These are phyloP conservation scores for Melieria crassipennis DNA, from an alignment of 2,888 invertebrate genomes.

Conservation along the genomic window DNA sequence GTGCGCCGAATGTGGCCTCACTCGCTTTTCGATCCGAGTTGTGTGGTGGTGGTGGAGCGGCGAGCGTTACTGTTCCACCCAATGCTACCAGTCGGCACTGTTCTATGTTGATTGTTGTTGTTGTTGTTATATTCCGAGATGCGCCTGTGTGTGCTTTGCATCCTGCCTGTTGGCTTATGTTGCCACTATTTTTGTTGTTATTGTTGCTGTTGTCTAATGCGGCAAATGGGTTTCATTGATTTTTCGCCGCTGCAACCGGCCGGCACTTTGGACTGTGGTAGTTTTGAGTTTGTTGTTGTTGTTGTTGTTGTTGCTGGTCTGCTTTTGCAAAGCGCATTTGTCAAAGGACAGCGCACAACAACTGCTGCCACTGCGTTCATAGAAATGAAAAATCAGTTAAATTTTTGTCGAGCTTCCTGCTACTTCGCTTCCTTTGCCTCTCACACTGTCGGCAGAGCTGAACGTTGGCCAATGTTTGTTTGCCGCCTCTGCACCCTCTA, in stretches of 20 bases:
- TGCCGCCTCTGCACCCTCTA: neutral
- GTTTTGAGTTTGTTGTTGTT: conserved; percentile 2
- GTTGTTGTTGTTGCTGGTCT: neutral
- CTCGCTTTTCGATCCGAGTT: too few species aligned
- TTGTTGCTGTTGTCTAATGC: conserved; percentile 14
- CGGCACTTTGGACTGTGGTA: neutral
- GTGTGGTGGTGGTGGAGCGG: too few species aligned
- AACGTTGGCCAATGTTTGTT: neutral
- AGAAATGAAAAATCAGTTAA: conserved; percentile 17
- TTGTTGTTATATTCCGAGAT: conserved; percentile 8
- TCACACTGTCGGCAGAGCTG: neutral
- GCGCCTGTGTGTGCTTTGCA: conserved; percentile 7
- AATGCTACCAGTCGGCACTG: too few species aligned
- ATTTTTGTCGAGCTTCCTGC: neutral
- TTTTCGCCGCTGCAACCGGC: conserved; percentile 9
- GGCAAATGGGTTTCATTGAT: conserved; percentile 33
- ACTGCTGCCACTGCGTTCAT: conserved; percentile 11
- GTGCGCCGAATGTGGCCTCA: too few species aligned
- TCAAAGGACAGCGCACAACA: neutral
- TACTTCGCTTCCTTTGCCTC: neutral
- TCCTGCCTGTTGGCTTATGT: neutral
- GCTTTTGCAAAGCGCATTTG: conserved; percentile 36
- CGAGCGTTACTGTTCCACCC: too few species aligned
- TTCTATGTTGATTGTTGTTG: neutral
- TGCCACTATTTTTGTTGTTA: neutral